These are phyloP conservation scores for Toxotes jaculatrix DNA, from an alignment of 2,113 vertebrate species.

Conservation along the genomic window DNA sequence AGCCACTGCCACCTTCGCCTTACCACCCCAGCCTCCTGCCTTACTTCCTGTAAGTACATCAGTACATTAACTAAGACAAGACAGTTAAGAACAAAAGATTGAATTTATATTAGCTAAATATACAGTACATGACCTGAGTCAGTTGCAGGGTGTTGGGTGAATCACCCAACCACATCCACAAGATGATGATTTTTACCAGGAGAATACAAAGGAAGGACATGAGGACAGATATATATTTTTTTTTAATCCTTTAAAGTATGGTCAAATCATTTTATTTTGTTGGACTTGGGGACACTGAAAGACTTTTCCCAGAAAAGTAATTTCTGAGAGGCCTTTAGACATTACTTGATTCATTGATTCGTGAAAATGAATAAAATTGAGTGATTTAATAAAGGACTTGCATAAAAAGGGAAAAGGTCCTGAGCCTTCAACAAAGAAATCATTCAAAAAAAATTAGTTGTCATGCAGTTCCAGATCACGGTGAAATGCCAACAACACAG, in stretches of 20 bases:
- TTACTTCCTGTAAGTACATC: conserved; percentile 94
- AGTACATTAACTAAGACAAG: neutral
- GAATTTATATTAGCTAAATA: neutral
- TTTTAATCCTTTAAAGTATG: neutral
- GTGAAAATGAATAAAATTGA: neutral
- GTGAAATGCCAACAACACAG: neutral
- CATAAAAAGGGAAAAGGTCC: neutral
- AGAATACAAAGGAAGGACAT: too few species aligned
- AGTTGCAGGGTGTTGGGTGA: too few species aligned
- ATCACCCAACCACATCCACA: too few species aligned
- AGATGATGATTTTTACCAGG: too few species aligned
- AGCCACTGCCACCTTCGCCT: conserved; percentile 93
- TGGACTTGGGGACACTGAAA: neutral
- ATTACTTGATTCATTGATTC: neutral
- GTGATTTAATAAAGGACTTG: neutral
- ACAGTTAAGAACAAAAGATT: neutral
- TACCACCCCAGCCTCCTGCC: conserved; percentile 98
- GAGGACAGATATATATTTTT: too few species aligned
- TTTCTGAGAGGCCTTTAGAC: neutral
- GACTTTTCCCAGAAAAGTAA: neutral
- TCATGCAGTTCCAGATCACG: neutral
- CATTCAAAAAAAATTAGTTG: neutral
- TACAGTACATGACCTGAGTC: neutral
- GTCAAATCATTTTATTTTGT: neutral
- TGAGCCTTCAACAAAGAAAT: neutral